Percentiles rank a stretch among this genome's conserved stretches.
Conservation (phyloP, 1,140 invertebrate species). For the Nasonia giraulti region DNA sequence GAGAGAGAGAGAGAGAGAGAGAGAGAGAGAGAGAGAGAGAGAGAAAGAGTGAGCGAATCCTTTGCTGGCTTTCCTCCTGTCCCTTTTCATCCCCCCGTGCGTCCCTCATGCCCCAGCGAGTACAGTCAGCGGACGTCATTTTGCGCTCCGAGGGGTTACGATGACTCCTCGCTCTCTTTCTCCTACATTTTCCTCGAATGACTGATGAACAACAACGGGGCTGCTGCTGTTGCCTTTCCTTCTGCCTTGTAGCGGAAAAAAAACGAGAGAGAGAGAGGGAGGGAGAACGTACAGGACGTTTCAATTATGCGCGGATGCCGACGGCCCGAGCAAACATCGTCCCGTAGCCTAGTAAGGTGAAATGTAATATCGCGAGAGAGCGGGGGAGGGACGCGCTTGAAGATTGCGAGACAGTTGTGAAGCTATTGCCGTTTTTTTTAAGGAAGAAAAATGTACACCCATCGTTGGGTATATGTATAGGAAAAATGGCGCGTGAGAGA, state of each 20-base stretch:
- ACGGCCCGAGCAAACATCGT: conserved; percentile 41
- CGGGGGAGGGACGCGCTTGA: background rate
- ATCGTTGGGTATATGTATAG: background rate
- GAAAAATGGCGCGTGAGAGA: conserved; percentile 23
- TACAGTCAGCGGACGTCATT: conserved; percentile 45
- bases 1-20: background rate
- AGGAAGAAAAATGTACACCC: background rate
- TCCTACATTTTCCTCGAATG: conserved; percentile 60
- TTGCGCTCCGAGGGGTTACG: conserved; percentile 38
- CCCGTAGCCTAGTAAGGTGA: conserved; percentile 42
- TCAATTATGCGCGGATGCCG: conserved; percentile 64
- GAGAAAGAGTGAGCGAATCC: background rate
- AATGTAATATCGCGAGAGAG: conserved; percentile 37
- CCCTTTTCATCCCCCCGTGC: conserved; percentile 45
- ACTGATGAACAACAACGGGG: conserved; percentile 69
- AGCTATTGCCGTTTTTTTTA: conserved; percentile 10
- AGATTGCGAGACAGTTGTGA: conserved; percentile 42
- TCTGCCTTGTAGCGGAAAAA: conserved; percentile 60
- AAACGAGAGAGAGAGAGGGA: background rate
- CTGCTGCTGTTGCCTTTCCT: conserved; percentile 55
- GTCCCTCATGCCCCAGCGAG: background rate
- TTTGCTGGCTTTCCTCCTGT: conserved; percentile 24
- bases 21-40: background rate
- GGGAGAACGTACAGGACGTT: conserved; percentile 63
- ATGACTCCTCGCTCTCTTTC: conserved; percentile 35